Base-by-base conservation (phyloP, 1,140 invertebrate species). In the Drosophila oshimai region DNA sequence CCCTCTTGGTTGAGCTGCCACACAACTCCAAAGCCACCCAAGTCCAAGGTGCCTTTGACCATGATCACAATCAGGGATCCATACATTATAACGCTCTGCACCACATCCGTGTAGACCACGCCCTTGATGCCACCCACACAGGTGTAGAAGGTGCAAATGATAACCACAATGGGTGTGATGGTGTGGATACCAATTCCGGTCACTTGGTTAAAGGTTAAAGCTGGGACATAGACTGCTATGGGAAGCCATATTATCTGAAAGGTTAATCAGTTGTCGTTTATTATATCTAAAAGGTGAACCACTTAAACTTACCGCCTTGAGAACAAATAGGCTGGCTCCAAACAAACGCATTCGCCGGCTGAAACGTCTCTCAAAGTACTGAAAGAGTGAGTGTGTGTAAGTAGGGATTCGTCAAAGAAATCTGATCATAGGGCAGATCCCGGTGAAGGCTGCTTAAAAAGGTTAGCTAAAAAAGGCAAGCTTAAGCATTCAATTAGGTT, bases 101-200 rank as follows among this genome's bases (percentile, higher is more conserved):
- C 95, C 0, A 96, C 95, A 91, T 99, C 98, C 0, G 97, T 98
- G 96, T 96, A 97, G 33, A 99, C 95, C 0, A 98, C 97, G 3
- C 97, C 97, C 92, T 96, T 97, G 50, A 99, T 93, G 31, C 97
- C 97, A 78, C 97, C 97, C 96, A 98, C 92, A 41, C 94, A 95
- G 2, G 97, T 98, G 86, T 98, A 98, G 89, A 98, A 97, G 68
- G 97, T 98, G 88, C 96, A 98, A 37, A 98, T 95, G 2, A 95
- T 83, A 69, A 96, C 97, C 18, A 97, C 95, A 22, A 96, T 93
- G 0, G 96, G 94, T 2, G 97, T 96, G 0, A 96, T 94, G 22
- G 95, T 92, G 72, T 96, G 96, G 17, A 97, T 92, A 42, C 95
- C 95, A 3, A 98, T 93, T 36, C 96, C 96, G 36, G 96, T 97